Conservation (phyloP, 2,797 vertebrate species). For the Darevskia nairensis region DNA sequence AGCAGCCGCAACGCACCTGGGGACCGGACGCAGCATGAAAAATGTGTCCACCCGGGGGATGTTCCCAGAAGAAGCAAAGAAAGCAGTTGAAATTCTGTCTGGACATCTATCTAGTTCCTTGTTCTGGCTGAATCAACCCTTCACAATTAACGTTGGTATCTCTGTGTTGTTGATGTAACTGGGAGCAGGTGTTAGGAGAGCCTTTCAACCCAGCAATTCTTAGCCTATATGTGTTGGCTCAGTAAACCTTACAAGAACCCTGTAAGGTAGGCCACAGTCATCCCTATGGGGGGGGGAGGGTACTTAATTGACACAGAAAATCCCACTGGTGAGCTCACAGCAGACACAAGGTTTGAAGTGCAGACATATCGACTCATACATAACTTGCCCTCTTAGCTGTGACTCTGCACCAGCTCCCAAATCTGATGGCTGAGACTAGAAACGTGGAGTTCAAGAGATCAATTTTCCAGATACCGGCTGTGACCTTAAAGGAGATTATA, state of each 20-base stretch:
- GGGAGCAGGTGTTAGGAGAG: background rate
- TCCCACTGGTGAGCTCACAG: background rate
- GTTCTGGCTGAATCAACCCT: background rate
- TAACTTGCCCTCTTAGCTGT: background rate
- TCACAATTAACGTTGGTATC: too few species aligned
- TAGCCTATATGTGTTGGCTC: background rate
- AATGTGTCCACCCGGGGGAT: too few species aligned
- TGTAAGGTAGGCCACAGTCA: background rate
- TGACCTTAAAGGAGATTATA: background rate
- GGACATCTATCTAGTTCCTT: accelerated
- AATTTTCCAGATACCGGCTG: background rate
- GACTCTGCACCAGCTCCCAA: background rate
- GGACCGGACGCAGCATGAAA: background rate
- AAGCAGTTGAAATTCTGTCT: background rate
- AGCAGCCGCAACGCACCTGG: background rate
- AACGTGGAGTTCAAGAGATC: too few species aligned
- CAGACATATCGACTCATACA: background rate
- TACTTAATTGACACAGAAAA: background rate
- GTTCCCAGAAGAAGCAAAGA: background rate
- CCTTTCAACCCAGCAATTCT: too few species aligned
- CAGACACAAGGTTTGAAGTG: too few species aligned
- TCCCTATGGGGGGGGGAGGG: background rate
- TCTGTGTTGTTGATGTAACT: background rate
- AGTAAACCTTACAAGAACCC: background rate
- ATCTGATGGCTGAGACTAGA: too few species aligned